These are phyloP conservation scores for Myripristis murdjan DNA, from an alignment of 2,797 vertebrate species.

Conservation along the genomic window DNA sequence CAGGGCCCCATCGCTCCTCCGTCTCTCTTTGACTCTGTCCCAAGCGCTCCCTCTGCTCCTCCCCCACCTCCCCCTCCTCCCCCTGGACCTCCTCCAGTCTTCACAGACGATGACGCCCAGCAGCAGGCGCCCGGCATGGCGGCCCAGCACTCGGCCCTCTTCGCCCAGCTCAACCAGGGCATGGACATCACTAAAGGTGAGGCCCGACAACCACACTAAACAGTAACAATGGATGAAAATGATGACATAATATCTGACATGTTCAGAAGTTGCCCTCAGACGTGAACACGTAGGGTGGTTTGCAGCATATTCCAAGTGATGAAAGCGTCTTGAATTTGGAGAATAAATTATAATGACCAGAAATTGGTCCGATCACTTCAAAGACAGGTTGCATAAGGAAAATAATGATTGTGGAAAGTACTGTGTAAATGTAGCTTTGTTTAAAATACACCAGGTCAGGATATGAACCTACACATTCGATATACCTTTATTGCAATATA, in stretches of 20 bases:
- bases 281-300: too few relatives aligned
- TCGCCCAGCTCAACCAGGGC: slow-evolving; percentile 97
- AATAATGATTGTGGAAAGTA: too few relatives aligned
- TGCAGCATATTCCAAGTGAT: too few relatives aligned
- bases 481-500: too few relatives aligned
- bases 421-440: too few relatives aligned
- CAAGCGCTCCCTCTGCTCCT: slow-evolving; percentile 74
- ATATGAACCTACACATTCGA: too few relatives aligned
- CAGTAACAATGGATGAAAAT: neutral
- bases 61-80: slow-evolving; percentile 89
- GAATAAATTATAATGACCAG: too few relatives aligned
- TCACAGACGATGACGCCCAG: slow-evolving; percentile 78
- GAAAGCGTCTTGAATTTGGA: too few relatives aligned
- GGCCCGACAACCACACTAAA: neutral
- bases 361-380: too few relatives aligned
- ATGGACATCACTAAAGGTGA: slow-evolving; percentile 94
- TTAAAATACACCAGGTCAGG: too few relatives aligned
- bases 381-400: too few relatives aligned
- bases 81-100: slow-evolving; percentile 88
- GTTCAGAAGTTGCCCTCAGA: too few relatives aligned
- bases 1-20: slow-evolving; percentile 87
- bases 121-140: slow-evolving; percentile 67
- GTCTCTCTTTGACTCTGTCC: slow-evolving; percentile 74
- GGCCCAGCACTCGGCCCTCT: slow-evolving; percentile 90
- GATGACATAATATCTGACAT: neutral